Conservation (phyloP, 2,113 vertebrate species). For the Serilophus lunatus region DNA sequence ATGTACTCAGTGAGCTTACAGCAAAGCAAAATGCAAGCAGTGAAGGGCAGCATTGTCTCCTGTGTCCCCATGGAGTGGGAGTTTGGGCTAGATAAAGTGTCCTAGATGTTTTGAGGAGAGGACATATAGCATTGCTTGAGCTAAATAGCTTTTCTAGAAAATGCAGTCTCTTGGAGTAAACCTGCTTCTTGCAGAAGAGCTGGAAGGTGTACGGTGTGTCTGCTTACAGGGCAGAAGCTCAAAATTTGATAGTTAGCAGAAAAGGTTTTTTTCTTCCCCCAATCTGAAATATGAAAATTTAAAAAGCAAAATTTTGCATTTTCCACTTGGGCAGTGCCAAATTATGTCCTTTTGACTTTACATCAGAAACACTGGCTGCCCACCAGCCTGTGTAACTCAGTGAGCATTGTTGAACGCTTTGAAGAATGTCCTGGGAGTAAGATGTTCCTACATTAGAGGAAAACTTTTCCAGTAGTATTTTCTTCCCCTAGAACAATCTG, state of each 20-base stretch:
- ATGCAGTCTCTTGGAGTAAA: not conserved
- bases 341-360: not conserved
- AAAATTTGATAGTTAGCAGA: not conserved
- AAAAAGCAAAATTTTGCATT: not conserved
- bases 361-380: not conserved
- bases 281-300: not conserved
- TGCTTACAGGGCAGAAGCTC: not conserved
- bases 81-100: not conserved
- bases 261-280: rapidly evolving
- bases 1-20: not conserved
- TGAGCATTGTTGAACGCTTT: not conserved
- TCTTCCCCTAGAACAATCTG: not conserved
- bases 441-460: not conserved
- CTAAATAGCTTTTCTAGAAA: not conserved
- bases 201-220: not conserved
- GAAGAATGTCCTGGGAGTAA: not conserved
- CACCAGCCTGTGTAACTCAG: not conserved
- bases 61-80: not conserved
- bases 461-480: not conserved
- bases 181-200: not conserved
- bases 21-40: not conserved
- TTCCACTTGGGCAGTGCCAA: not conserved
- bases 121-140: not conserved
- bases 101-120: not conserved
- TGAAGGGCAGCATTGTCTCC: not conserved